Percentiles rank a stretch among this genome's conserved stretches.
These are phyloP conservation scores for Myodes glareolus DNA, from an alignment of 2,113 vertebrate species.

Conservation along the genomic window DNA sequence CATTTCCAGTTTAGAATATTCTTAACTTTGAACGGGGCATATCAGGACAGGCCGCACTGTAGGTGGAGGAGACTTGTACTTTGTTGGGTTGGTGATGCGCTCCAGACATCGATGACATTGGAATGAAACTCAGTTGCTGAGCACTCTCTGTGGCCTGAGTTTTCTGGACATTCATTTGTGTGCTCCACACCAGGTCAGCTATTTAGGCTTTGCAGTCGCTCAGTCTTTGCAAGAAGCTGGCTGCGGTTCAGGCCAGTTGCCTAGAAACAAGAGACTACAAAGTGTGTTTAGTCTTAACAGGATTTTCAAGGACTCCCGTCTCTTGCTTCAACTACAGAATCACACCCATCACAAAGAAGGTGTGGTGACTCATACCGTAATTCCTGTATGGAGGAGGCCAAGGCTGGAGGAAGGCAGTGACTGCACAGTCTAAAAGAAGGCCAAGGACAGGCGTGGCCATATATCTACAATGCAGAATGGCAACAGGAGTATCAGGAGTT, in stretches of 20 bases:
- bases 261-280: neutral
- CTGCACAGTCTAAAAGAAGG: neutral
- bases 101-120: neutral
- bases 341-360: neutral
- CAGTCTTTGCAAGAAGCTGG: neutral
- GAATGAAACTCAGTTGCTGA: neutral
- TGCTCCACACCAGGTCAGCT: neutral
- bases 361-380: neutral
- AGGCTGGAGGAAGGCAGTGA: neutral
- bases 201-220: fast-evolving
- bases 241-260: neutral
- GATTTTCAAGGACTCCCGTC: neutral
- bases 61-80: neutral
- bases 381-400: neutral
- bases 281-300: neutral
- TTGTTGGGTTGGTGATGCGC: neutral
- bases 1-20: neutral
- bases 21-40: neutral
- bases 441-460: neutral
- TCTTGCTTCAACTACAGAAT: neutral
- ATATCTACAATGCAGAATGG: neutral
- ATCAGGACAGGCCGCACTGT: neutral
- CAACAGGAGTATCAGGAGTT: neutral
- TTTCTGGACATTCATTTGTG: neutral
- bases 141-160: neutral